Evolutionary conservation across 2,113 vertebrate species (phyloP), one percentile per base, ranked within the genome.

Genomic region (Theropithecus gelada): DNA sequence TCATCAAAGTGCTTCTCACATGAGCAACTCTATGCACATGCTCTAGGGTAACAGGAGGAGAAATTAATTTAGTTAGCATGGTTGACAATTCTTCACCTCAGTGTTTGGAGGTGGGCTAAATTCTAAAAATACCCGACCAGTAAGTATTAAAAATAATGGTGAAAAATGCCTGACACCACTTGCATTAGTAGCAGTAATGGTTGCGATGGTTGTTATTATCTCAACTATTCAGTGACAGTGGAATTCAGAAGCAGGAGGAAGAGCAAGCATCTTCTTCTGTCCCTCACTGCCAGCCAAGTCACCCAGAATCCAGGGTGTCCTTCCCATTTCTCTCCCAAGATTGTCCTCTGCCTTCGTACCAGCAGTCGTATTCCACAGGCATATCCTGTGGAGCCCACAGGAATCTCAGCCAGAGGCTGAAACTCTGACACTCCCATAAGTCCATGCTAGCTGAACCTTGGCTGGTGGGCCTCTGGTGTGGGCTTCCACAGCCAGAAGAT

Each of bases 141-240:
- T 8, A 30, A 7, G 23, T 12, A 68, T 25, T 76, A 14, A 83
- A 73, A 61, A n/a, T 25, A n/a, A 73, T 10, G 48, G 13, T n/a
- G 72, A 40, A 48, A 87, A 61, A 50, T 1, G 2, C 30, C 11
- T 18, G 35, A 25, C 6, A 7, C 27, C 11, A 35, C 20, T 25
- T 6, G 48, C 6, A 2, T 38, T 3, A 6, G 12, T 7, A 43
- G 32, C 48, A 27, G 3, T 32, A 1, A 17, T 0, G 8, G 17
- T 11, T 1, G 5, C 0, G 1, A 4, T 1, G 1, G 8, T 4
- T 5, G 13, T 23, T 1, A 2, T 0, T 27, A 9, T 40, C 52
- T 32, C 14, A 70, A 3, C 55, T 27, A 0, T 6, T 38, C 61
- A 12, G 43, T 20, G 40, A 86, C 17, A 2, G 6, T 0, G 79